Evolutionary conservation across 2,888 invertebrate genomes (phyloP), one percentile per base, ranked within the genome.

Genomic region (Drosophila parthenogenetica): DNA sequence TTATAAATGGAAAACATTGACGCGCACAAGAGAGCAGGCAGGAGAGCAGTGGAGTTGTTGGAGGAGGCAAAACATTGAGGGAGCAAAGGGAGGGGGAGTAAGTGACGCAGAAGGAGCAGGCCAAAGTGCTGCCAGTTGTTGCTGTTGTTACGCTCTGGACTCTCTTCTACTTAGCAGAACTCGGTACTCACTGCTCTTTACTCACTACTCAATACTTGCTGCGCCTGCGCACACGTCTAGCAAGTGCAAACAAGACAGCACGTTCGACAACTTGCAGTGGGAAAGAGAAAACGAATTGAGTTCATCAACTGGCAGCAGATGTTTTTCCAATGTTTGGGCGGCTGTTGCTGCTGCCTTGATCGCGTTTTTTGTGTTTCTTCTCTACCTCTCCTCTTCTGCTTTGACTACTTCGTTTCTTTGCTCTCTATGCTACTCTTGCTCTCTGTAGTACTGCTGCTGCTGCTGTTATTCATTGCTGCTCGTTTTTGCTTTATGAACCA

Each of bases 301-400:
- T 83, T 87, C 83, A 83, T 87, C 83, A 82, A 87, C 82, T 87
- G 81, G 73, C 72, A 78, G 90, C 90, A 90, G 90, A 90, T 90
- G 90, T 90, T 90, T 90, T 87, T 84, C 80, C 89, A 79, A 77
- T 83, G 83, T 77, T 81, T 72, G 72, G 74, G 87, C 83, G 79
- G 81, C 75, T 78, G 79, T 73, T 49, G 35, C 32, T 48, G 48
- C 49, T 35, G 40, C 40, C 19, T 14, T 59, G 69, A 45, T 75
- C 72, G 69, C 70, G 60, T 77, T 70, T 76, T 58, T 69, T 61
- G 49, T 48, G 35, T 37, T 10, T 37, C 16, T 40, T 25, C 19
- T n/a, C 11, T n/a, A 13, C 5, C 13, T 35, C 7, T 37, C 32
- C 10, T n/a, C 40, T 22, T 42, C 55, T 40, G 42, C 42, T 50